These are phyloP conservation scores for Drosophila rufa DNA, from an alignment of 1,140 invertebrate genomes.

Conservation along the genomic window DNA sequence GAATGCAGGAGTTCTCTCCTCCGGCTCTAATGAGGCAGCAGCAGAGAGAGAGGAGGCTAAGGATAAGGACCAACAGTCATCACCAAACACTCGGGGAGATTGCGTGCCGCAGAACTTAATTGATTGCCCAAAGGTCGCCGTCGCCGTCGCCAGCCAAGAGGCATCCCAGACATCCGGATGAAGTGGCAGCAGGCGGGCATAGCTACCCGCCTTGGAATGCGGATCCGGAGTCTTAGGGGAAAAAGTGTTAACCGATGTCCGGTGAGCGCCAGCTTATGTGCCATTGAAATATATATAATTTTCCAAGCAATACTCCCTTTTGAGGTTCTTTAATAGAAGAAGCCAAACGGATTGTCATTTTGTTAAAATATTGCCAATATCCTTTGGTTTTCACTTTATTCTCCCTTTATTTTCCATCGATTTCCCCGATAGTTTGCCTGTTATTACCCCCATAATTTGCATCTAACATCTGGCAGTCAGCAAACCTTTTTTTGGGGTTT, in stretches of 20 bases:
- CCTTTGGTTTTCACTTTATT: neutral
- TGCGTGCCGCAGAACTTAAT: slow-evolving; percentile 48
- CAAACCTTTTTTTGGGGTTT: slow-evolving; percentile 14
- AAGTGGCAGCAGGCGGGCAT: neutral
- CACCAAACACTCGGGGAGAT: slow-evolving; percentile 26
- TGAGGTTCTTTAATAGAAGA: neutral
- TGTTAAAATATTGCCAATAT: neutral
- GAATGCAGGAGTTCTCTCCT: slow-evolving; percentile 25
- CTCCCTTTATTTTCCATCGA: neutral
- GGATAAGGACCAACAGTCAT: slow-evolving; percentile 7
- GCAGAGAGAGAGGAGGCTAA: neutral
- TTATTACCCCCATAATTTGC: slow-evolving; percentile 27
- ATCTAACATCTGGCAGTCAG: slow-evolving; percentile 6
- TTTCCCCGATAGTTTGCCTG: neutral
- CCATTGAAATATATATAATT: neutral
- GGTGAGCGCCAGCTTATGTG: too few species aligned
- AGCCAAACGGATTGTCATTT: neutral
- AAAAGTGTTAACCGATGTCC: neutral
- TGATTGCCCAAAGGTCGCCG: slow-evolving; percentile 41
- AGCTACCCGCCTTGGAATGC: slow-evolving; percentile 5
- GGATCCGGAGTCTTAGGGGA: neutral
- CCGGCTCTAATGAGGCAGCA: slow-evolving; percentile 50
- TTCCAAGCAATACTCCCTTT: neutral
- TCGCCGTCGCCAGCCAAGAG: neutral
- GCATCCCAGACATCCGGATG: slow-evolving; percentile 31